These are phyloP conservation scores for Vicugna pacos DNA, from an alignment of 2,113 vertebrate species.

Conservation along the genomic window DNA sequence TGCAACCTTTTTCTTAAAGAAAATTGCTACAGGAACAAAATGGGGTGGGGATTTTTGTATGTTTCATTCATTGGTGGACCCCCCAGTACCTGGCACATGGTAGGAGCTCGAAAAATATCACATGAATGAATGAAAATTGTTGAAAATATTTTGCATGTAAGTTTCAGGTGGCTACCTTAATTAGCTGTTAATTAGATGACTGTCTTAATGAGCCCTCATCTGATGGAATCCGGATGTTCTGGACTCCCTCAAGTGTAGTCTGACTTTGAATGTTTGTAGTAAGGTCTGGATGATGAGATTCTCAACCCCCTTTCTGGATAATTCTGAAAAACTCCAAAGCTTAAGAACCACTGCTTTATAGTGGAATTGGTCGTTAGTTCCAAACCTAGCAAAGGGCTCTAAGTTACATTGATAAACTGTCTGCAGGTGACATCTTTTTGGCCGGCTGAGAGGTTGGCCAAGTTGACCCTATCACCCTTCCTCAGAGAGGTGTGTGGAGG, in stretches of 20 bases:
- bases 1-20: not conserved
- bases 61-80: too few species aligned
- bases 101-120: not conserved
- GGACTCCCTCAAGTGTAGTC: not conserved
- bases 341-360: not conserved
- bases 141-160: constrained; percentile 15
- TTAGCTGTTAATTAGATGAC: constrained; percentile 37
- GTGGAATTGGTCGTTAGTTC: not conserved
- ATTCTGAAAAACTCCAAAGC: not conserved
- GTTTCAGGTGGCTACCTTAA: not conserved
- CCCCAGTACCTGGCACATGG: too few species aligned
- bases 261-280: not conserved
- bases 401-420: not conserved
- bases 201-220: not conserved
- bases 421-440: not conserved
- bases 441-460: not conserved
- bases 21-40: not conserved
- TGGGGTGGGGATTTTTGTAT: not conserved
- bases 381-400: not conserved
- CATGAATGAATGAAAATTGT: not conserved
- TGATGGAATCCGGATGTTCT: not conserved
- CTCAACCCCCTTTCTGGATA: not conserved
- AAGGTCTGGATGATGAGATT: not conserved
- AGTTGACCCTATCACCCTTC: not conserved
- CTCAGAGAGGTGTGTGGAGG: not conserved